These are phyloP conservation scores for Nezara viridula DNA, from an alignment of 2,888 invertebrate genomes.

Conservation along the genomic window DNA sequence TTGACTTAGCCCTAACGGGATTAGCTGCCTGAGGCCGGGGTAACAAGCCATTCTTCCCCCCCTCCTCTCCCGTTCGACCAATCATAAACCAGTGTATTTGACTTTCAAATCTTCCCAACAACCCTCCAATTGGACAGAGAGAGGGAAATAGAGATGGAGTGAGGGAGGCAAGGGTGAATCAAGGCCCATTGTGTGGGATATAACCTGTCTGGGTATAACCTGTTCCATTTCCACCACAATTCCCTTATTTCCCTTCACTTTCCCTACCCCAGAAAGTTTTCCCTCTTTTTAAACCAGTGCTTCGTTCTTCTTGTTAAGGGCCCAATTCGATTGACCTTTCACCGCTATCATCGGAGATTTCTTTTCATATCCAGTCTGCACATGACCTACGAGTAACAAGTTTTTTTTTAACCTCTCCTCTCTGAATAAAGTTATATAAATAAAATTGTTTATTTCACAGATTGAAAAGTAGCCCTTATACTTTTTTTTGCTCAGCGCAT, in stretches of 20 bases:
- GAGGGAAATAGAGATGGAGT: constrained; percentile 47
- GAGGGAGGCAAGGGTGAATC: constrained; percentile 16
- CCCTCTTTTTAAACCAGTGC: constrained; percentile 43
- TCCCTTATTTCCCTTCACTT: constrained; percentile 44
- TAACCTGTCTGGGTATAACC: constrained; percentile 44
- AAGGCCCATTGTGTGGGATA: background rate
- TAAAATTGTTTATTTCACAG: background rate
- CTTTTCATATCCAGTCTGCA: background rate
- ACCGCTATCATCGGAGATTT: background rate
- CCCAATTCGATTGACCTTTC: constrained; percentile 45
- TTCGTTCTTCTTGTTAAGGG: constrained; percentile 26
- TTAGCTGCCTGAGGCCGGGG: constrained; percentile 43
- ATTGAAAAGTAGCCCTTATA: background rate
- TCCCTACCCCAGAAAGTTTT: constrained; percentile 22
- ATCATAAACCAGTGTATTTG: constrained; percentile 56
- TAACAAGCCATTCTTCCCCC: constrained; percentile 52
- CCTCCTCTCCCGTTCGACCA: background rate
- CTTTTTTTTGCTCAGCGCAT: background rate
- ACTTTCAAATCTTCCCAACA: constrained; percentile 55
- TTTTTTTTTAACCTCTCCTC: background rate
- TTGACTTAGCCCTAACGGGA: constrained; percentile 44
- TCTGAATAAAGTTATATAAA: background rate
- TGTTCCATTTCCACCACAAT: constrained; percentile 44
- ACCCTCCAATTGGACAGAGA: constrained; percentile 52
- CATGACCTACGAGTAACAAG: background rate